A percentile compares a stretch with the other conserved stretches of the same genome.
Conservation (phyloP, 2,797 vertebrate genomes). For the Heliangelus exortis region DNA sequence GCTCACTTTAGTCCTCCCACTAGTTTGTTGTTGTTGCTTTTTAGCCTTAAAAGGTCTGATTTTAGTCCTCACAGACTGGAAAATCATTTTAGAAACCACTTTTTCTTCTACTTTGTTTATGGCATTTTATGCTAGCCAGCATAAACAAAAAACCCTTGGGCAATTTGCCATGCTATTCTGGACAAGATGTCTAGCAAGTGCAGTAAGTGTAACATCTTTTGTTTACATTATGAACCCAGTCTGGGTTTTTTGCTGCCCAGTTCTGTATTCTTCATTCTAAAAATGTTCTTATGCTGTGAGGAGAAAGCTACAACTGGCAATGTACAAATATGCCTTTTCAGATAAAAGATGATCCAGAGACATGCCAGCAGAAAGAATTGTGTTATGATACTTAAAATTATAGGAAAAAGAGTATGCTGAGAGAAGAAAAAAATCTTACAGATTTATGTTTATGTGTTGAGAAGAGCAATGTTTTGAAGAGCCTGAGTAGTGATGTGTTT, state of each 20-base stretch:
- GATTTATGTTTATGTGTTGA: neutral
- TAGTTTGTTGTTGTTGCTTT: neutral
- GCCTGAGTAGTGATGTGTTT: neutral
- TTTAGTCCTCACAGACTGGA: neutral
- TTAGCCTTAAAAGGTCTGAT: neutral
- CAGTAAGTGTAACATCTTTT: neutral
- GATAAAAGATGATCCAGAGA: neutral
- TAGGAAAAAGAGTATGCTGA: neutral
- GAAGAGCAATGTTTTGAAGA: neutral
- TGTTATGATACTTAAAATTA: neutral
- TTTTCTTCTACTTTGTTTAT: slow-evolving; percentile 12
- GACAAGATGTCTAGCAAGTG: slow-evolving; percentile 33
- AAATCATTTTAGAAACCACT: neutral
- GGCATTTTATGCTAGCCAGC: neutral
- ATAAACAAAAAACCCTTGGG: slow-evolving; percentile 23
- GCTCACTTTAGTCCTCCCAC: neutral
- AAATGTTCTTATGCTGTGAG: neutral
- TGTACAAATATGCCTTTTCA: neutral
- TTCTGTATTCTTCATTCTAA: neutral
- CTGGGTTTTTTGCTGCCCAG: neutral
- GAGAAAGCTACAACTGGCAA: neutral
- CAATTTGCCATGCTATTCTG: slow-evolving; percentile 17
- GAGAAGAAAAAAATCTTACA: neutral
- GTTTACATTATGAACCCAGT: neutral
- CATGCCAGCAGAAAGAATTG: neutral